Evolutionary conservation across 2,888 invertebrate genomes (phyloP).

Genomic region (Drosophila birchii): DNA sequence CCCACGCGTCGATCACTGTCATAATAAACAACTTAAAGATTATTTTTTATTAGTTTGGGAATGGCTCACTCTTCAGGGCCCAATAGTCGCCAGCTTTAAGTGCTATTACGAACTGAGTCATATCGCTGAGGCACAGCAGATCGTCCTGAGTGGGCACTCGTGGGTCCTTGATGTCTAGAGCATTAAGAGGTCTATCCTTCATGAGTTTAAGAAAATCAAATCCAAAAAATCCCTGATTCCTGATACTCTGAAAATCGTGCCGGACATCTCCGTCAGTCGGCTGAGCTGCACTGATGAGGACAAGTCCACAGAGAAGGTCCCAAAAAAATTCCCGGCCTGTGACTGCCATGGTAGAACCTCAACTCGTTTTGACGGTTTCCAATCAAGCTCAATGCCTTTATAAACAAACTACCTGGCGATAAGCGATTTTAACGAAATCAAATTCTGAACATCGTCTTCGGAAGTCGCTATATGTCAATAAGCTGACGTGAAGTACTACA

Average conservation of each 20-base stretch:
- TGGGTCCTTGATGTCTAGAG: not conserved
- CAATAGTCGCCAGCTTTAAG: slow-evolving; percentile 36
- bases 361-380: not conserved
- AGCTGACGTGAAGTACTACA: not conserved
- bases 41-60: no score
- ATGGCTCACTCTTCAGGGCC: slow-evolving; percentile 50
- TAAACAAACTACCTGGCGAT: slow-evolving; percentile 4
- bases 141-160: slow-evolving; percentile 35
- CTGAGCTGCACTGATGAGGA: not conserved
- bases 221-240: slow-evolving; percentile 19
- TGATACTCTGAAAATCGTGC: slow-evolving; percentile 9
- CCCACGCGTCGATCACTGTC: slow-evolving; percentile 84
- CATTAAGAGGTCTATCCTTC: slow-evolving; percentile 8
- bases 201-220: slow-evolving; percentile 32
- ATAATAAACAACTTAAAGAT: not conserved
- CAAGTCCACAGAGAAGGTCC: slow-evolving; percentile 1
- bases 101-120: slow-evolving; percentile 35
- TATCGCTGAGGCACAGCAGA: slow-evolving; percentile 45
- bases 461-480: not conserved
- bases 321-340: slow-evolving; percentile 1
- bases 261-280: not conserved
- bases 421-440: slow-evolving; percentile 3
- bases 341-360: slow-evolving; percentile 1
- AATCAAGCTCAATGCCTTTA: not conserved
- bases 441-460: not conserved